Base-by-base conservation (phyloP, 2,797 vertebrate species). In the Selene dorsalis region DNA sequence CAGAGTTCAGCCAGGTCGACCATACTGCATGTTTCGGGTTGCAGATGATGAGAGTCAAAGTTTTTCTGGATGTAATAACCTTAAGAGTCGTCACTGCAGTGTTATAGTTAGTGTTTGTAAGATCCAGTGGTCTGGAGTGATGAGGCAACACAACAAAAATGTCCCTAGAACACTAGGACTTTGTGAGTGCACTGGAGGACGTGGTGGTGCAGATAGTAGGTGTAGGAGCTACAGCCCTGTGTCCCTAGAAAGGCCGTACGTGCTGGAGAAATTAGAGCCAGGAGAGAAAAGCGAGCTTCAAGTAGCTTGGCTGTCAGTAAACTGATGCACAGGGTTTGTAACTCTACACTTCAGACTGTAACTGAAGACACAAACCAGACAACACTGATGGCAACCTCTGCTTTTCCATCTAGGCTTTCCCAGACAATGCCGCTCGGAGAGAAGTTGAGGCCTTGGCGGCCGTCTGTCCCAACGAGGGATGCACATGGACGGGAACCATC, bases 351-450 rank as follows among this genome's bases (percentile, higher is more conserved):
- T 38, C 39, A n/a, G 41, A 45, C 45, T 73, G 84, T 58, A 84
- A 83, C 75, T 39, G 10, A 77, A 87, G 52, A 85, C 66, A 56
- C 24, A 18, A 16, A 69, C 39, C 6, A 63, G 47, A 60, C 39
- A 2, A 53, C 52, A 58, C 28, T 59, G 16, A 76, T 50, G 43
- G 73, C 64, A 59, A 58, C 20, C 28, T 79, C 35, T 86, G 45
- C 32, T 64, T 80, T 73, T 75, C 73, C 6, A 20, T 80, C 4
- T 70, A 99, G 97, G 97, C 97, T 13, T 99, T 99, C 87, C 96
- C 97, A 3, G 98, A 99, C 89, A 99, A 99, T 2, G 98, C 98
- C 0, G 97, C 98, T 0, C 96, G 98, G 6, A 95, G 97, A 85
- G 98, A 99, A 79, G 96, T 99, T 52, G 98, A 99, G 86, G 96